phyloP scores from a whole-genome alignment of 2,797 vertebrate species.

The Podarcis lilfordi region DNA sequence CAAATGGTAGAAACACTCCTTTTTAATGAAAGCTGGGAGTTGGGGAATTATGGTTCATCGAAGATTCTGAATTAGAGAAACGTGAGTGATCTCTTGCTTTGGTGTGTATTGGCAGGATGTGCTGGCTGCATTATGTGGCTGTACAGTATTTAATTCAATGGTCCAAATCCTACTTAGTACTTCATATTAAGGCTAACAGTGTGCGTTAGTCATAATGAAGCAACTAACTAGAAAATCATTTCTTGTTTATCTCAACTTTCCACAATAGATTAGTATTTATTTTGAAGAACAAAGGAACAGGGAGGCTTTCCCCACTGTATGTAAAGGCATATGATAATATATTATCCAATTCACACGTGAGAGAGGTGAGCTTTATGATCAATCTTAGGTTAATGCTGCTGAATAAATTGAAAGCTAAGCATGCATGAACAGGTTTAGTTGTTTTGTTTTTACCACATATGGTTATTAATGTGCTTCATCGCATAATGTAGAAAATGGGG shows the following conservation, averaged over 20 bases:
- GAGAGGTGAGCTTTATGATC: neutral
- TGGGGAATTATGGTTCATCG: too few relatives aligned
- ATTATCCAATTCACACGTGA: neutral
- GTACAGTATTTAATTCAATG: neutral
- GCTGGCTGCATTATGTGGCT: too few relatives aligned
- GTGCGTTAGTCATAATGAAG: neutral
- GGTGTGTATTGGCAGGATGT: neutral
- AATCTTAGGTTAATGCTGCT: neutral
- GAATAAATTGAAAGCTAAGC: neutral
- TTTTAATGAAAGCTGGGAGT: too few relatives aligned
- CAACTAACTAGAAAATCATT: slow-evolving; percentile 1
- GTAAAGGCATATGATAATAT: neutral
- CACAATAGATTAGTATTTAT: neutral
- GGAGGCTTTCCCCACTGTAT: neutral
- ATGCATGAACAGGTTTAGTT: neutral
- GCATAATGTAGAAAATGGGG: slow-evolving; percentile 10
- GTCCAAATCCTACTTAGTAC: neutral
- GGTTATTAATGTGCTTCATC: neutral
- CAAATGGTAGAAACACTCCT: too few relatives aligned
- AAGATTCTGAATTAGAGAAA: neutral
- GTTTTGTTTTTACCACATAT: neutral
- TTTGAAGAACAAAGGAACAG: slow-evolving; percentile 18
- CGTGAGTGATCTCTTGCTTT: neutral
- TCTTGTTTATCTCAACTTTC: neutral
- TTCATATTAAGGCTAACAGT: slow-evolving; percentile 1